Conservation (phyloP, 2,113 vertebrate species). For the Hystrix cristata region DNA sequence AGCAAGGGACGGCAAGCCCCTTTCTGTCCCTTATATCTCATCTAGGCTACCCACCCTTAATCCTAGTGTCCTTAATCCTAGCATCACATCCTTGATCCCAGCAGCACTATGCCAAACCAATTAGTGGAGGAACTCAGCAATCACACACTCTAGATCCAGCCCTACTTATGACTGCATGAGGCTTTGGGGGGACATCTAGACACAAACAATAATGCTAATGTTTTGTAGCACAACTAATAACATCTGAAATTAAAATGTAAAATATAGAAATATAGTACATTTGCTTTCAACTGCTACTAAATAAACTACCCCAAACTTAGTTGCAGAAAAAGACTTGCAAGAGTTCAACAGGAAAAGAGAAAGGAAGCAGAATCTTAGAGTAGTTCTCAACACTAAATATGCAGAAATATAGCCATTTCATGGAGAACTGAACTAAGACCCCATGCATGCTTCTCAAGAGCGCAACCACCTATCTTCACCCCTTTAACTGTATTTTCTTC, state of each 20-base stretch:
- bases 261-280: not conserved
- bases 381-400: not conserved
- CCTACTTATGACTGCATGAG: too few species aligned
- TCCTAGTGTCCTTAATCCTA: too few species aligned
- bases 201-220: not conserved
- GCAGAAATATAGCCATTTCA: not conserved
- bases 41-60: too few species aligned
- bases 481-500: not conserved
- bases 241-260: not conserved
- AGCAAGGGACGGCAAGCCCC: too few species aligned
- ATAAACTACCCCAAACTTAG: not conserved
- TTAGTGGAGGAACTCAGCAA: too few species aligned
- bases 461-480: not conserved
- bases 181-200: too few species aligned
- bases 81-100: too few species aligned
- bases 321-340: not conserved
- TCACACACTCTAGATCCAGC: too few species aligned
- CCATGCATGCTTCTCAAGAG: not conserved
- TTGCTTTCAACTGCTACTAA: not conserved
- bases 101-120: too few species aligned
- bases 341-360: not conserved
- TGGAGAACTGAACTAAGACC: not conserved
- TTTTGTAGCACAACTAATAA: not conserved
- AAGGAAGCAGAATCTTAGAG: not conserved
- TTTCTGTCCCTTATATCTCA: too few species aligned